Conservation (phyloP, 2,888 invertebrate genomes). For the Microctonus brassicae region DNA sequence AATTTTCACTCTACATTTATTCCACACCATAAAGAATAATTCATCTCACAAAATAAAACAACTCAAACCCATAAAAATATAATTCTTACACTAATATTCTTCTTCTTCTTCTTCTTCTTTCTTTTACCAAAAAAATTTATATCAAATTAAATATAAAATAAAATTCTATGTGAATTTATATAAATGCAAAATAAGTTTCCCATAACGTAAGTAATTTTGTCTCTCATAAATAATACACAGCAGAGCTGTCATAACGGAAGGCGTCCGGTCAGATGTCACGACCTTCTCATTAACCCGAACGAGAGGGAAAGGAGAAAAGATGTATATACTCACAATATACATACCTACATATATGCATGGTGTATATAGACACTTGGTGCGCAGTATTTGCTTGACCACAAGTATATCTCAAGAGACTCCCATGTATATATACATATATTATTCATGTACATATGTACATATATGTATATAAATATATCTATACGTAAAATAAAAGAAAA, state of each 20-base stretch:
- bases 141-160: not conserved
- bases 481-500: too few species aligned
- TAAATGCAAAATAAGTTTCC: slow-evolving; percentile 44
- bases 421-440: too few species aligned
- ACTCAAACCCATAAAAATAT: too few species aligned
- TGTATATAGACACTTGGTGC: slow-evolving; percentile 39
- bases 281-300: slow-evolving; percentile 63
- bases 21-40: not conserved
- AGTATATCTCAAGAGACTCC: slow-evolving; percentile 55
- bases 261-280: slow-evolving; percentile 62
- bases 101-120: too few species aligned
- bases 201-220: slow-evolving; percentile 57
- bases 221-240: slow-evolving; percentile 57
- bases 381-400: slow-evolving; percentile 61
- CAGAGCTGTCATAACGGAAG: slow-evolving; percentile 63
- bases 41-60: too few species aligned
- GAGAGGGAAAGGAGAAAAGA: slow-evolving; percentile 43
- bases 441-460: slow-evolving; percentile 33
- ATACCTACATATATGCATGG: slow-evolving; percentile 18
- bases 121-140: not conserved
- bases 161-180: slow-evolving; percentile 10
- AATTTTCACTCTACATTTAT: not conserved
- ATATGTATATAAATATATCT: not conserved
- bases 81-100: too few species aligned
- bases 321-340: not conserved